Evolutionary conservation across 2,888 invertebrate genomes (phyloP), one percentile per base, ranked within the genome.

Genomic region (Anodontia alba): DNA sequence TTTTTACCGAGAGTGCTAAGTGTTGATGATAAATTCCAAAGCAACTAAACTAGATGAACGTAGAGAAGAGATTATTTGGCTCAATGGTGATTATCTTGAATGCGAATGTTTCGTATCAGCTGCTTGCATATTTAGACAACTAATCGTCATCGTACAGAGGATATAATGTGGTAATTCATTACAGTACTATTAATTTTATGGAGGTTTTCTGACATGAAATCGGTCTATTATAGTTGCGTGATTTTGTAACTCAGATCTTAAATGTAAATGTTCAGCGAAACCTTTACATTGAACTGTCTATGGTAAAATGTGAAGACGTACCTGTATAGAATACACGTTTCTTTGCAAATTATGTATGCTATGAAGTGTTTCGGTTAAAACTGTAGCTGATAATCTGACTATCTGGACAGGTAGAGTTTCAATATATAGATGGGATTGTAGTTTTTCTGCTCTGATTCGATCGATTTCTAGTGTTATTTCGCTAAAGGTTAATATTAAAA

Each of bases 11-110:
- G n/a, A n/a, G n/a, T n/a, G n/a, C n/a, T n/a, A n/a, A n/a, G n/a
- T n/a, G n/a, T n/a, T n/a, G n/a, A 33, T 62, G 62, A 33, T 62
- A 62, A 31, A 62, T 62, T 62, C 62, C 62, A 33, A 62, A 29
- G 62, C 62, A 62, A 12, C 62, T 33, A 33, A 17, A 33, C 62
- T 33, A 62, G 12, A 33, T 33, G 12, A 33, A 5, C 26, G 26
- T 26, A 54, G 5, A 46, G 46, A 46, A 46, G 46, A 20, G 17
- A 20, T 20, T 20, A 20, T 20, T 46, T 46, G n/a, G 17, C 15
- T 12, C 46, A 46, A 20, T 46, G 46, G 20, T 46, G 15, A 20
- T 46, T 46, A 20, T 20, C 17, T 20, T 46, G 3, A 15, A 46
- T 20, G 46, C 20, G n/a, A 46, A 15, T 8, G 20, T 2, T 15